Evolutionary conservation across 2,888 invertebrate species (phyloP), one percentile per base, ranked within the genome.

Genomic region (Loripinus fragilis): DNA sequence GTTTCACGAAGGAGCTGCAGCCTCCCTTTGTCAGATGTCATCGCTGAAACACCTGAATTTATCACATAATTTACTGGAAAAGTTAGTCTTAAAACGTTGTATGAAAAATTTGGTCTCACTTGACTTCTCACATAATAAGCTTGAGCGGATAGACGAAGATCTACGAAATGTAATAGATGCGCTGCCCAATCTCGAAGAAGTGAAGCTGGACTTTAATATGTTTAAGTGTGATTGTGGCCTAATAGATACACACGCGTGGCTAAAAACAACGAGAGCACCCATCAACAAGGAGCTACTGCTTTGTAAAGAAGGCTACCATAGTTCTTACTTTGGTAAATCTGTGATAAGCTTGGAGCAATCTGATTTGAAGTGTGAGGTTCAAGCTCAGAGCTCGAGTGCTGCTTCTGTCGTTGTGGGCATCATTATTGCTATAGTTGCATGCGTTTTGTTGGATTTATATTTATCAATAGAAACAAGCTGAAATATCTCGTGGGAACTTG

Each of bases 181-280:
- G 8, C 33, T 85, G 25, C 73, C 52, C 3, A 71, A 76, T 33
- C 35, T 85, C 17, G 64, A 74, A 33, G 33, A 74, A 0, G 70
- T 88, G 0, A 55, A 81, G 41, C 68, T 88, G 10, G 60, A 78
- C 30, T 41, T 81, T 15, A 88, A 89, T 33, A 76, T 74, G 48
- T 89, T 78, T 74, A 52, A 66, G 0, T 89, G 89, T 78, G 87
- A 87, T 65, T 89, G 89, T 74, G 69, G 78, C 2, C 60, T 89
- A 17, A 50, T 75, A 12, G 80, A 81, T 17, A 85, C 87, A 45
- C 79, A 83, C 72, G 67, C 78, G 30, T 89, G 88, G 88, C 28
- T 89, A 10, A 80, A 70, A 2, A 72, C 35, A 15, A 85, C 85
- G 0, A 66, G 76, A 20, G 72, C 74, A 12, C 69, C 76, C 8